These are phyloP conservation scores for Zonitis immaculata DNA, from an alignment of 2,888 invertebrate genomes.

Conservation along the genomic window DNA sequence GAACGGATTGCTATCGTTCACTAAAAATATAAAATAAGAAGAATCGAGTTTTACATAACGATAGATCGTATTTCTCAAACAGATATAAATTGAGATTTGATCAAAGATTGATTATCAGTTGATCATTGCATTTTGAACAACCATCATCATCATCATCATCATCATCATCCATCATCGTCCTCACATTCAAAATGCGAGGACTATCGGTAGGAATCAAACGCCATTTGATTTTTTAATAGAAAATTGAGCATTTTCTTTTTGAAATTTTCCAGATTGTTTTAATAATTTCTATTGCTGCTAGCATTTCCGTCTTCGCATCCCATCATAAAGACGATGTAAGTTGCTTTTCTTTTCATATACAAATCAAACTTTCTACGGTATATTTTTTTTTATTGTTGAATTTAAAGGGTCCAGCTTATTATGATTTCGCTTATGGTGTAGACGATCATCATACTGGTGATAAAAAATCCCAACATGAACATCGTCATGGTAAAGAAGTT, in stretches of 20 bases:
- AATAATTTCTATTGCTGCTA: neutral
- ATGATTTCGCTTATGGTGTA: slow-evolving; percentile 36
- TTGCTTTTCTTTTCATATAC: no score
- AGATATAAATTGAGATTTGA: neutral
- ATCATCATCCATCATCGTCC: no score
- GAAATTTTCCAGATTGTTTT: neutral
- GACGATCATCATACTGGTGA: slow-evolving; percentile 37
- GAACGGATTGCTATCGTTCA: no score
- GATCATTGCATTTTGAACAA: neutral
- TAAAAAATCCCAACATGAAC: slow-evolving; percentile 34
- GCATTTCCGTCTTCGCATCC: neutral
- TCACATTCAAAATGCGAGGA: no score
- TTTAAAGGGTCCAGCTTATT: slow-evolving; percentile 27
- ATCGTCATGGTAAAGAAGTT: slow-evolving; percentile 31
- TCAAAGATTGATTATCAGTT: neutral
- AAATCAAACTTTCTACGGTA: no score
- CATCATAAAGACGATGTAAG: neutral
- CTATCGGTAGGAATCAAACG: no score
- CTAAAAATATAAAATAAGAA: no score
- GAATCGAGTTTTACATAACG: no score
- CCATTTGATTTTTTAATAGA: no score
- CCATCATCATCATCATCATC: neutral
- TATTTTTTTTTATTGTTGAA: no score
- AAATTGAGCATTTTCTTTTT: no score
- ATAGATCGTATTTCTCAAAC: no score